A percentile compares a stretch with the other conserved stretches of the same genome.
Conservation (phyloP, 2,888 invertebrate species). For the Caenorhabditis sinica region DNA sequence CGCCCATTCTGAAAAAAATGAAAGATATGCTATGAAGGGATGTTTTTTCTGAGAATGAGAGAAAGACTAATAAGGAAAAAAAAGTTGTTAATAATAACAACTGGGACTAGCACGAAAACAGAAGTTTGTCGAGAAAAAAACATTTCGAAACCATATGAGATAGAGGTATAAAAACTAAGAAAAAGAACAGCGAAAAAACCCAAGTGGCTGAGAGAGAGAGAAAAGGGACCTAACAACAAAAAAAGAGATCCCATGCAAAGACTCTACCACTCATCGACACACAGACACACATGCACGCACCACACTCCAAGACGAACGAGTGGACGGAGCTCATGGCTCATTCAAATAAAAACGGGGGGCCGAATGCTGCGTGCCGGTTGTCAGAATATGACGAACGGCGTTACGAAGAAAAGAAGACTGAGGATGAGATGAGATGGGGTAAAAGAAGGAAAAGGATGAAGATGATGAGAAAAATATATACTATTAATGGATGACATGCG, state of each 20-base stretch:
- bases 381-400: conserved; percentile 6
- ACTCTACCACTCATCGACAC: conserved; percentile 27
- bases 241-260: conserved; percentile 39
- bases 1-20: too few species aligned
- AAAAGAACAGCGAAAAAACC: conserved; percentile 11
- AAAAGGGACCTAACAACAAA: conserved; percentile 39
- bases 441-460: not conserved
- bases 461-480: conserved; percentile 4
- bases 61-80: not conserved
- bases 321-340: conserved; percentile 38
- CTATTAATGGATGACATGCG: conserved; percentile 8
- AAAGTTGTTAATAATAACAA: not conserved
- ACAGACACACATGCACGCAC: conserved; percentile 9
- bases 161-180: not conserved
- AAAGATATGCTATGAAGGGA: not conserved
- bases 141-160: not conserved
- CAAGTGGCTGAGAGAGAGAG: conserved; percentile 5
- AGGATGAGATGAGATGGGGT: not conserved
- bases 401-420: not conserved
- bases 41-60: not conserved
- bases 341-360: conserved; percentile 29
- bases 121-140: too few species aligned
- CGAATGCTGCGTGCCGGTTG: not conserved
- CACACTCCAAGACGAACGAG: conserved; percentile 33
- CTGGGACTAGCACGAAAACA: too few species aligned